Percentiles rank a stretch among this genome's conserved stretches.
Conservation (phyloP, 1,140 invertebrate species). For the Chironomus tepperi region DNA sequence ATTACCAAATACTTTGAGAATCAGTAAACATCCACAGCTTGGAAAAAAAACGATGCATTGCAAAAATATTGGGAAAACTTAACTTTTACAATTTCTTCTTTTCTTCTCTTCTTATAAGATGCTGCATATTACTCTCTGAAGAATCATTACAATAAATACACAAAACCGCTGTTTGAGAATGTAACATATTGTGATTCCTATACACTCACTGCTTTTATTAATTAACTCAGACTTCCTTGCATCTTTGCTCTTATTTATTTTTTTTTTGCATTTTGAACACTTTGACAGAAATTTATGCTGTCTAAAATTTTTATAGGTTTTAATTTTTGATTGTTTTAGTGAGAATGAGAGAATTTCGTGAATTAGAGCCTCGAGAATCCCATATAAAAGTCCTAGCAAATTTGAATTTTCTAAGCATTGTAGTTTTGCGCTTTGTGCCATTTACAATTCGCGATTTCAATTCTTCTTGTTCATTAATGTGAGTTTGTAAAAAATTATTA, state of each 20-base stretch:
- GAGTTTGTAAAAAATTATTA: conserved; percentile 10
- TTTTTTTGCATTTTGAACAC: background rate
- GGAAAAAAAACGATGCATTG: too few species aligned
- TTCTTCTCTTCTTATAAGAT: too few species aligned
- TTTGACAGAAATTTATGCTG: conserved; percentile 5
- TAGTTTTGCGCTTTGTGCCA: conserved; percentile 1
- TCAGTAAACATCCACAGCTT: too few species aligned
- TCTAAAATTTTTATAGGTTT: background rate
- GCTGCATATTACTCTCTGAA: background rate
- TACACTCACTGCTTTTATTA: conserved; percentile 9
- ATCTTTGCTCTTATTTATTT: background rate
- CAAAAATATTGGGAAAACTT: too few species aligned
- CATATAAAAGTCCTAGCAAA: background rate
- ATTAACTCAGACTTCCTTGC: background rate
- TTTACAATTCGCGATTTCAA: conserved; percentile 13
- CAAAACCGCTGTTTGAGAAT: background rate
- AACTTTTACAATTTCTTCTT: too few species aligned
- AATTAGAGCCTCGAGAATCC: background rate
- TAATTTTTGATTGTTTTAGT: background rate
- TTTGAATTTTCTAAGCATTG: background rate
- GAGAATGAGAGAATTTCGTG: background rate
- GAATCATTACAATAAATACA: conserved; percentile 2
- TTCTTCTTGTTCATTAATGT: conserved; percentile 2
- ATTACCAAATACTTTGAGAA: too few species aligned
- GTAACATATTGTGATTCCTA: background rate